Evolutionary conservation across 2,888 invertebrate genomes (phyloP).

Genomic region (Phortica magna): DNA sequence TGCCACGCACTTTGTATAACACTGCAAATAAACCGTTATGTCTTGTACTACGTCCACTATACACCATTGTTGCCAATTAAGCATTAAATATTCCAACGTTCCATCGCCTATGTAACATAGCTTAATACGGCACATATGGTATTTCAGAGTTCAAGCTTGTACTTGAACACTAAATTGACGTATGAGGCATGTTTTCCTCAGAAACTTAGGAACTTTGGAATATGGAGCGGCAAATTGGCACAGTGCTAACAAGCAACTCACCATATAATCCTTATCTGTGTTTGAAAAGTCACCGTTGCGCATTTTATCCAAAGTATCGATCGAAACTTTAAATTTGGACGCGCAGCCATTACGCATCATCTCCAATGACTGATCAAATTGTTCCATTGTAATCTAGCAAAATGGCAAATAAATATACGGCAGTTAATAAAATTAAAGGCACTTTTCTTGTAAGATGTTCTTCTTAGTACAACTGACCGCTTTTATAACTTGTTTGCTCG

Average conservation of each 20-base stretch:
- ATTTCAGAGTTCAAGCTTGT: too few relatives aligned
- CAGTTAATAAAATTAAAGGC: not conserved
- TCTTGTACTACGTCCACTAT: too few relatives aligned
- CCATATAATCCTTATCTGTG: conserved; percentile 67
- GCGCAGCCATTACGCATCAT: conserved; percentile 75
- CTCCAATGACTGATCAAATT: conserved; percentile 73
- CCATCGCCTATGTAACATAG: too few relatives aligned
- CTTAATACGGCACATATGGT: too few relatives aligned
- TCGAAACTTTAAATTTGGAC: conserved; percentile 70
- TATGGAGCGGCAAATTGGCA: not conserved
- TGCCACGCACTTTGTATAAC: conserved; percentile 73
- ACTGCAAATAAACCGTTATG: conserved; percentile 55
- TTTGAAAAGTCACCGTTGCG: conserved; percentile 69
- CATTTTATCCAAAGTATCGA: conserved; percentile 65
- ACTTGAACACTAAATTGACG: too few relatives aligned
- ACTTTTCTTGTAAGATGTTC: not conserved
- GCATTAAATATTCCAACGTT: too few relatives aligned
- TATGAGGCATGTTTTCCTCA: too few relatives aligned
- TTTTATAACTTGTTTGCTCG: conserved; percentile 36
- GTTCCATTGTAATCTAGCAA: conserved; percentile 70
- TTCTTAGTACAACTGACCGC: conserved; percentile 36
- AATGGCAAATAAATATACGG: not conserved
- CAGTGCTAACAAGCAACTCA: conserved; percentile 40
- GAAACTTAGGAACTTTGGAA: not conserved
- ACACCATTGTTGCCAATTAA: too few relatives aligned